A percentile compares a stretch with the other conserved stretches of the same genome.
phyloP scores from a whole-genome alignment of 2,797 vertebrate genomes.

The Lepilemur septentrionalis region DNA sequence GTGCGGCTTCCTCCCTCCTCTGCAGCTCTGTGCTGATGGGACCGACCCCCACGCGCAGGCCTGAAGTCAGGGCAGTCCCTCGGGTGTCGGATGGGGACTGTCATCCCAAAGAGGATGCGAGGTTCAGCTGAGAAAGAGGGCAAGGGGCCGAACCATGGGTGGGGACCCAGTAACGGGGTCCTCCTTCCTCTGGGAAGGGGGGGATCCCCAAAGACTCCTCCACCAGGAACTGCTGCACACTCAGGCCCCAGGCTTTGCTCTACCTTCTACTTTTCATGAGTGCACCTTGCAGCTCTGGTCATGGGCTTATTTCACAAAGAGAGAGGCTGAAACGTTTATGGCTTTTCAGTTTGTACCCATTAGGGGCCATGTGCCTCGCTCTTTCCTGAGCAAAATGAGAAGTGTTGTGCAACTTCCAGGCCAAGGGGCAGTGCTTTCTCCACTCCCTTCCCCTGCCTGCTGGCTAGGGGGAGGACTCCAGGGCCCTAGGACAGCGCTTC shows the following conservation, averaged over 20 bases:
- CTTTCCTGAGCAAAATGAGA: not conserved
- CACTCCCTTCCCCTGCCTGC: not conserved
- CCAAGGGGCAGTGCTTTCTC: not conserved
- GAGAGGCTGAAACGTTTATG: not conserved
- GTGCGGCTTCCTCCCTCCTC: not conserved
- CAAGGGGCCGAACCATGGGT: not conserved
- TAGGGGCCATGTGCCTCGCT: not conserved
- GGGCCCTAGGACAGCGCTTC: not conserved
- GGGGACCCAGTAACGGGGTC: not conserved
- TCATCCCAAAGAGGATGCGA: not conserved
- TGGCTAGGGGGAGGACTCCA: not conserved
- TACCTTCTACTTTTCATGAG: not conserved
- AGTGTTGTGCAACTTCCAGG: not conserved
- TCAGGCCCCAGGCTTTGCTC: not conserved
- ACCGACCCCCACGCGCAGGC: accelerated
- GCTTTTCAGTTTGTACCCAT: too few relatives aligned
- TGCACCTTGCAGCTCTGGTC: too few relatives aligned
- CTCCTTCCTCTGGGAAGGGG: not conserved
- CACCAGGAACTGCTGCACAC: not conserved
- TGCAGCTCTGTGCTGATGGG: not conserved
- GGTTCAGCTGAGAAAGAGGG: not conserved
- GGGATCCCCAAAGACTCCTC: not conserved
- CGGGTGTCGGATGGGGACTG: not conserved
- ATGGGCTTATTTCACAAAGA: not conserved
- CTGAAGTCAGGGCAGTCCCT: not conserved